These are phyloP conservation scores for Chrysoperla carnea DNA, from an alignment of 1,140 invertebrate species.

Conservation along the genomic window DNA sequence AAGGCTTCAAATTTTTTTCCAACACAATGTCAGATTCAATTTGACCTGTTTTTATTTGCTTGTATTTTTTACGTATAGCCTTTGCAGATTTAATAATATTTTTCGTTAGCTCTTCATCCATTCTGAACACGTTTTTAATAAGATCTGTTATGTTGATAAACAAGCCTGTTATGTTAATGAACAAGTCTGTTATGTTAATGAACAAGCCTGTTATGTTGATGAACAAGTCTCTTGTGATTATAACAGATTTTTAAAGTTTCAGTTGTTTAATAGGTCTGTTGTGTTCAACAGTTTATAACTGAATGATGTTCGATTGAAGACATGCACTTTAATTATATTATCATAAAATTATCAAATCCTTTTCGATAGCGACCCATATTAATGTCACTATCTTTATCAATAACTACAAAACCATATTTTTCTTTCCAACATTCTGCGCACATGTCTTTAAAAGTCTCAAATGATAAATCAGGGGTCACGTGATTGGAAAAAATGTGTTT, in stretches of 20 bases:
- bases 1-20: conserved; percentile 5
- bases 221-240: neutral
- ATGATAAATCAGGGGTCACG: conserved; percentile 17
- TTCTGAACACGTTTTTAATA: neutral
- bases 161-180: neutral
- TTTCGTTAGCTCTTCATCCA: neutral
- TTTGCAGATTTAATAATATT: conserved; percentile 2
- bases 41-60: neutral
- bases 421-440: conserved; percentile 12
- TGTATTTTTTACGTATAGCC: conserved; percentile 1
- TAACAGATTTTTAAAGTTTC: neutral
- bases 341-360: conserved; percentile 11
- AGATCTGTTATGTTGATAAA: neutral
- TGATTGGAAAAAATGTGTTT: conserved; percentile 21
- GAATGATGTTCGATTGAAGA: neutral
- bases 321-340: conserved; percentile 1
- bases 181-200: neutral
- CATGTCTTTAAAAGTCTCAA: conserved; percentile 14
- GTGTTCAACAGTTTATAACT: neutral
- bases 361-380: conserved; percentile 11
- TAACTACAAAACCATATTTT: conserved; percentile 14
- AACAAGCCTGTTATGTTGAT: neutral
- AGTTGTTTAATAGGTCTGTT: neutral
- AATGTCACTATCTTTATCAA: conserved; percentile 14
- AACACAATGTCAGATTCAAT: neutral